Evolutionary conservation across 2,113 vertebrate genomes (phyloP).

Genomic region (Reinhardtius hippoglossoides): DNA sequence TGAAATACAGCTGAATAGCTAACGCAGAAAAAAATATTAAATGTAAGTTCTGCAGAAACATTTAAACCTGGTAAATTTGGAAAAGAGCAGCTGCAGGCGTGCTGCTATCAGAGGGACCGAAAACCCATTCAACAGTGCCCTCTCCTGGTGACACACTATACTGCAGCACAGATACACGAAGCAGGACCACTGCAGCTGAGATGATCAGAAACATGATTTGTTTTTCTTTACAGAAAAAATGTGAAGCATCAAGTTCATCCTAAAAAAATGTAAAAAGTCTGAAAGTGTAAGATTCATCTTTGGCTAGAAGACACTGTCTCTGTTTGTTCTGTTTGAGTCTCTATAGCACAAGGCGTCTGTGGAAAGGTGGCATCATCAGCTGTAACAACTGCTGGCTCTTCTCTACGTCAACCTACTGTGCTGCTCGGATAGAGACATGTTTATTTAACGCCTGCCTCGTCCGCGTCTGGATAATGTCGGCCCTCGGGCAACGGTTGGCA

Average conservation of each 20-base stretch:
- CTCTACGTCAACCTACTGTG: slow-evolving; percentile 46
- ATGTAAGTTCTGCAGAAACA: not conserved
- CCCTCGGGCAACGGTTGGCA: slow-evolving; percentile 63
- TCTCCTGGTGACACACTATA: slow-evolving; percentile 66
- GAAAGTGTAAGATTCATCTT: not conserved
- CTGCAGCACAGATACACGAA: slow-evolving; percentile 25
- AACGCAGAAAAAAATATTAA: not conserved
- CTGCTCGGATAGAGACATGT: slow-evolving; percentile 54
- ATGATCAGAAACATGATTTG: not conserved
- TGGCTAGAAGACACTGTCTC: not conserved
- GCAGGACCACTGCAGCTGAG: not conserved
- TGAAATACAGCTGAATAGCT: not conserved
- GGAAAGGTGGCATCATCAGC: slow-evolving; percentile 35
- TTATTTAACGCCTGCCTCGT: slow-evolving; percentile 66
- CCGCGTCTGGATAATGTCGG: slow-evolving; percentile 61
- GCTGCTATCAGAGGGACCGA: slow-evolving; percentile 15
- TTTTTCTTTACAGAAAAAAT: not conserved
- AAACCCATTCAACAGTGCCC: slow-evolving; percentile 82
- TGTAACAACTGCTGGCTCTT: slow-evolving; percentile 17
- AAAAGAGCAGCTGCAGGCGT: slow-evolving; percentile 6
- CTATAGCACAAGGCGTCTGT: not conserved
- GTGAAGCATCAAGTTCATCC: not conserved
- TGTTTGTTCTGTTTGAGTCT: not conserved
- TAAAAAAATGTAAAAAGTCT: not conserved
- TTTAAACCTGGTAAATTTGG: slow-evolving; percentile 22